Evolutionary conservation across 2,797 vertebrate genomes (phyloP).

Genomic region (Xenentodon cancila): DNA sequence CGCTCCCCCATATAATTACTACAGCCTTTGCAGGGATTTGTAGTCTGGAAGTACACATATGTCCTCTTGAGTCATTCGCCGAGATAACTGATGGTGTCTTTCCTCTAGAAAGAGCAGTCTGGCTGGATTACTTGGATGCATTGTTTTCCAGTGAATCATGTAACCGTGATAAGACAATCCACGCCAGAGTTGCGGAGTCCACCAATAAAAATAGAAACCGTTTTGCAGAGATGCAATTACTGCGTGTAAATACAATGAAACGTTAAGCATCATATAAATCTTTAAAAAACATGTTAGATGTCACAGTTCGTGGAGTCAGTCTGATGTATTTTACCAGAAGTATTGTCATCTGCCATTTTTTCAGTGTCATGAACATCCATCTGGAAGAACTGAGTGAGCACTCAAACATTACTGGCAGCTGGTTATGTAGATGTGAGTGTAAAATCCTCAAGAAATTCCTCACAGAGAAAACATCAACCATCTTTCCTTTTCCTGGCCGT

Average conservation of each 20-base stretch:
- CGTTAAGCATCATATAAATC: background rate
- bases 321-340: slow-evolving; percentile 22
- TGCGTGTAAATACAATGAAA: background rate
- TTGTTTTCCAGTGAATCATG: slow-evolving; percentile 25
- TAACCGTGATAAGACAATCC: slow-evolving; percentile 6
- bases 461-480: slow-evolving; percentile 54
- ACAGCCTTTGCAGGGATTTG: slow-evolving; percentile 25
- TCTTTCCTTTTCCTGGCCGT: slow-evolving; percentile 47
- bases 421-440: slow-evolving; percentile 42
- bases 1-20: slow-evolving; percentile 27
- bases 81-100: slow-evolving; percentile 11
- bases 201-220: slow-evolving; percentile 5
- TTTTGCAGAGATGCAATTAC: slow-evolving; percentile 1
- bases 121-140: slow-evolving; percentile 21
- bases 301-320: slow-evolving; percentile 19
- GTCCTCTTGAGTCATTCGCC: slow-evolving; percentile 14
- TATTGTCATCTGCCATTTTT: slow-evolving; percentile 28
- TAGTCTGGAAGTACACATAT: slow-evolving; percentile 27
- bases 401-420: slow-evolving; percentile 36
- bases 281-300: background rate
- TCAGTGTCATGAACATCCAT: slow-evolving; percentile 44
- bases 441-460: slow-evolving; percentile 51
- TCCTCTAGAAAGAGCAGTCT: slow-evolving; percentile 14
- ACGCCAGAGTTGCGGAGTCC: background rate
- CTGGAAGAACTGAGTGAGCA: slow-evolving; percentile 39